Evolutionary conservation across 1,140 invertebrate species (phyloP).

Genomic region (Pollicipes pollicipes): DNA sequence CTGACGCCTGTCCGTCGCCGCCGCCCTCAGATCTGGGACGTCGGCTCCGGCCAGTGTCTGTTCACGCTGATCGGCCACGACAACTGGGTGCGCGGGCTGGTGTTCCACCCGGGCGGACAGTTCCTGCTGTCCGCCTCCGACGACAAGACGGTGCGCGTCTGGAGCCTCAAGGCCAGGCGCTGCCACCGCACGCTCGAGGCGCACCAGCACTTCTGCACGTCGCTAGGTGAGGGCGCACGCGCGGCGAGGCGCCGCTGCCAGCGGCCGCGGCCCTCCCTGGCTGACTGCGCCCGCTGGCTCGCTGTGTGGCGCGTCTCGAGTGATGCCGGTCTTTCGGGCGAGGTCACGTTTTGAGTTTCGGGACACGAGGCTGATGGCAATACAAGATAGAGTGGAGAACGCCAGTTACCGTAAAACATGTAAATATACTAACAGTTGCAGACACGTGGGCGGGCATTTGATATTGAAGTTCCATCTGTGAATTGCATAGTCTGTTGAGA

Average conservation of each 20-base stretch:
- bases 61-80: conserved; percentile 88
- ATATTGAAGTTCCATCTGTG: too few species aligned
- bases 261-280: background rate
- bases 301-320: conserved; percentile 3
- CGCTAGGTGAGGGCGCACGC: conserved; percentile 52
- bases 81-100: conserved; percentile 91
- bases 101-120: conserved; percentile 93
- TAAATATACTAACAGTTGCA: too few species aligned
- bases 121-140: conserved; percentile 89
- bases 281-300: background rate
- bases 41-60: conserved; percentile 63
- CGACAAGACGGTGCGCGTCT: conserved; percentile 91
- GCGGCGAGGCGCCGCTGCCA: background rate
- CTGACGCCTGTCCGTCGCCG: conserved; percentile 7
- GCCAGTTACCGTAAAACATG: too few species aligned
- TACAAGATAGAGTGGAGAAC: too few species aligned
- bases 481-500: too few species aligned
- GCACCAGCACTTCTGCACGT: conserved; percentile 97
- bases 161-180: conserved; percentile 88
- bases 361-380: too few species aligned
- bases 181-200: conserved; percentile 90
- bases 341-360: too few species aligned
- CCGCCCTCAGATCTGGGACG: too few species aligned
- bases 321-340: too few species aligned
- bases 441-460: too few species aligned